Conservation (phyloP, 92 coral and sea anemone species). For the Siderastrea siderea region DNA sequence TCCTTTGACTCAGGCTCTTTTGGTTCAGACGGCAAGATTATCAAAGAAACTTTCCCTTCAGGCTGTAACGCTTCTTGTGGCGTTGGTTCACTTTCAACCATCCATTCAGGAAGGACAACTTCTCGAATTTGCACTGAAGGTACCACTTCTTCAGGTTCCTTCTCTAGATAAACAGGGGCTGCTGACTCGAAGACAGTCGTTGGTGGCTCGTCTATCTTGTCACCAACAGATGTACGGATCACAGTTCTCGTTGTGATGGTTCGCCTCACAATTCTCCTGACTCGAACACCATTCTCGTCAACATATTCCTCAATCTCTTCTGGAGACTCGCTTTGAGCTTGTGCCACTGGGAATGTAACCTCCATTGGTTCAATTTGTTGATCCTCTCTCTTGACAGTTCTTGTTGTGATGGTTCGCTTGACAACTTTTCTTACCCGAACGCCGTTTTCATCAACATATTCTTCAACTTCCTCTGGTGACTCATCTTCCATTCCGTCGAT, state of each 20-base stretch:
- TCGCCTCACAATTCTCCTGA: conserved; percentile 55
- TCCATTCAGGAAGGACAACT: neutral
- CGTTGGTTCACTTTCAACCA: neutral
- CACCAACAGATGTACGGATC: conserved; percentile 27
- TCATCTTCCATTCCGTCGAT: neutral
- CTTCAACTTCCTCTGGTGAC: conserved; percentile 47
- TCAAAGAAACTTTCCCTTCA: neutral
- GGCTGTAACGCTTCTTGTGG: neutral
- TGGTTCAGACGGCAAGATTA: neutral
- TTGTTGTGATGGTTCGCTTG: conserved; percentile 46
- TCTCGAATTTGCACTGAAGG: neutral
- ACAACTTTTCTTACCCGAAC: conserved; percentile 28
- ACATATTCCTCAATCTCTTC: conserved; percentile 69
- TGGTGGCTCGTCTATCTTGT: neutral
- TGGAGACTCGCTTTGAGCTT: neutral
- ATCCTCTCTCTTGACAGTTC: neutral
- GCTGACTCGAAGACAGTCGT: conserved; percentile 25
- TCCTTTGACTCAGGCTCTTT: neutral
- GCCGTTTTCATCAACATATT: conserved; percentile 75
- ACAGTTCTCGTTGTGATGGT: conserved; percentile 52
- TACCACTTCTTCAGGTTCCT: conserved; percentile 11
- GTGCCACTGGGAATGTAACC: neutral
- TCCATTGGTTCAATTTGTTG: neutral
- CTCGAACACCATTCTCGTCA: conserved; percentile 70
- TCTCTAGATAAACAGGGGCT: neutral